A percentile compares a stretch with the other conserved stretches of the same genome.
phyloP scores from a whole-genome alignment of 1,140 invertebrate species.

The Chelonus insularis region DNA sequence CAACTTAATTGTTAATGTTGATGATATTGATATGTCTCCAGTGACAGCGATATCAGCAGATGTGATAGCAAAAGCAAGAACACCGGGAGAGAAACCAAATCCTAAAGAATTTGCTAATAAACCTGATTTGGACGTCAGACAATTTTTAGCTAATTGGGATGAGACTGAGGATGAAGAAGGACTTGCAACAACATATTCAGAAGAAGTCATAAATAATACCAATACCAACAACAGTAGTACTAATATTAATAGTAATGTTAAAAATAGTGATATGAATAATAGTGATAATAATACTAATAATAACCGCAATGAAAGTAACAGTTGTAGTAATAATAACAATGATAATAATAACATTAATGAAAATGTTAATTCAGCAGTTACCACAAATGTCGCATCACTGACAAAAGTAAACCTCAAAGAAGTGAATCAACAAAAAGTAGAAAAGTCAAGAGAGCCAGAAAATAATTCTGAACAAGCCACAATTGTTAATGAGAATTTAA shows the following conservation, averaged over 20 bases:
- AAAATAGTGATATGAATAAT: neutral
- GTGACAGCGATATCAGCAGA: constrained; percentile 13
- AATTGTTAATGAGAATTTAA: constrained; percentile 3
- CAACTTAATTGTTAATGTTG: constrained; percentile 23
- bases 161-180: constrained; percentile 56
- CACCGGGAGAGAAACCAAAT: constrained; percentile 25
- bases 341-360: neutral
- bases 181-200: constrained; percentile 31
- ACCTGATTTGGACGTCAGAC: constrained; percentile 54
- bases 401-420: too few relatives aligned
- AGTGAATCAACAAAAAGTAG: neutral
- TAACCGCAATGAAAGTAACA: too few relatives aligned
- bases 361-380: neutral
- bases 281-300: neutral
- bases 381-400: too few relatives aligned
- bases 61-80: constrained; percentile 17
- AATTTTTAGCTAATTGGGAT: constrained; percentile 59
- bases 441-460: neutral
- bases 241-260: neutral
- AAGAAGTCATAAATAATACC: constrained; percentile 35
- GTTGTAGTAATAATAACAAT: neutral
- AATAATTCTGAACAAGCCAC: neutral
- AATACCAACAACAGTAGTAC: constrained; percentile 19
- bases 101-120: constrained; percentile 52
- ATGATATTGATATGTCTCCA: constrained; percentile 1